Conservation (phyloP, 2,113 vertebrate species). For the Embiotoca jacksoni region DNA sequence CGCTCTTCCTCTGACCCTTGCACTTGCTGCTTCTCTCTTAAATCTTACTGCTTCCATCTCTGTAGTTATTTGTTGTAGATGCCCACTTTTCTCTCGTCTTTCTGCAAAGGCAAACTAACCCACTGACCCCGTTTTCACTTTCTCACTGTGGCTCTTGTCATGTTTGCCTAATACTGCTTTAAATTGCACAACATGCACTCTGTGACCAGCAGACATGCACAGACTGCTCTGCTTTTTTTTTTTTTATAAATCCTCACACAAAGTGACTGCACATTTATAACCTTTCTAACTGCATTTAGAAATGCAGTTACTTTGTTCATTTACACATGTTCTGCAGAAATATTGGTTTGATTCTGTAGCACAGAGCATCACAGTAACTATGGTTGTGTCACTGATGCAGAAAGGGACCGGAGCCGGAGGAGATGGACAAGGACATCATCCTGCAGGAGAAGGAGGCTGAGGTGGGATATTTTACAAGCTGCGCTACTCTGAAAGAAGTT, state of each 20-base stretch:
- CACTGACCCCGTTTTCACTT: conserved; percentile 57
- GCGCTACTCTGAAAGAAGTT: neutral
- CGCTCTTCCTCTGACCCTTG: conserved; percentile 56
- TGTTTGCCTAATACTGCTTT: conserved; percentile 47
- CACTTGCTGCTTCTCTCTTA: conserved; percentile 51
- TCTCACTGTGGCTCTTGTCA: conserved; percentile 64
- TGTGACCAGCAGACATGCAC: conserved; percentile 2
- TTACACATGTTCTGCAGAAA: neutral
- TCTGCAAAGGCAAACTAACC: conserved; percentile 58
- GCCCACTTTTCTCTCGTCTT: conserved; percentile 31
- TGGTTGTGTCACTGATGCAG: conserved; percentile 73
- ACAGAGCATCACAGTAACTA: conserved; percentile 16
- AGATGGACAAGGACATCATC: conserved; percentile 97
- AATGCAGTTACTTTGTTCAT: neutral
- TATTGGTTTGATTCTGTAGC: neutral
- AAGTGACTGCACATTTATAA: conserved; percentile 4
- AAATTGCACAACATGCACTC: conserved; percentile 30
- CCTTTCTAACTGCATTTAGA: conserved; percentile 9
- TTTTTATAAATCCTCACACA: conserved; percentile 22
- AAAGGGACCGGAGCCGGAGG: conserved; percentile 93
- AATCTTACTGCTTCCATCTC: conserved; percentile 51
- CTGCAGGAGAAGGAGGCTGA: conserved; percentile 98
- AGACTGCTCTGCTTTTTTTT: neutral
- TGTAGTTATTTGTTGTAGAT: conserved; percentile 64
- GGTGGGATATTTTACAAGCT: conserved; percentile 76